A percentile compares a stretch with the other conserved stretches of the same genome.
phyloP scores from a whole-genome alignment of 2,888 invertebrate genomes.

The Tiliacea citrago region DNA sequence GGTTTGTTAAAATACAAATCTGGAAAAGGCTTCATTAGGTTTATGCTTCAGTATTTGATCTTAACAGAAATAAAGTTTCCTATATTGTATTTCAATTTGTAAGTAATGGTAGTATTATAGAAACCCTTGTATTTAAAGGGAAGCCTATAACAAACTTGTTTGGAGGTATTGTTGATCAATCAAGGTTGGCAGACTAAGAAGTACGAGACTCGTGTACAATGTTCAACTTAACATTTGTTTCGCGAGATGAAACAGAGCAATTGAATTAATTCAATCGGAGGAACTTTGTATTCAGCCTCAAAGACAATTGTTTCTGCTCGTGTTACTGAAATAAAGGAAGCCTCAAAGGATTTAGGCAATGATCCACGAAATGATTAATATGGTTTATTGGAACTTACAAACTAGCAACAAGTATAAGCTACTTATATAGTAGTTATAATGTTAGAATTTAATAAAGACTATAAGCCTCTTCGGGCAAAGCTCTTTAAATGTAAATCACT shows the following conservation, averaged over 20 bases:
- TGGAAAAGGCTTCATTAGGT: neutral
- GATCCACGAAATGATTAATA: slow-evolving; percentile 78
- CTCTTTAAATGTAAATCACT: slow-evolving; percentile 31
- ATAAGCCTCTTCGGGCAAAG: neutral
- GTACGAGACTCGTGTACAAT: slow-evolving; percentile 75
- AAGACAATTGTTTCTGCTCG: slow-evolving; percentile 86
- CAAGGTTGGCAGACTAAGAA: slow-evolving; percentile 75
- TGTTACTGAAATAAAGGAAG: slow-evolving; percentile 82
- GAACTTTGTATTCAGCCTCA: slow-evolving; percentile 85
- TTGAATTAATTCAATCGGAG: slow-evolving; percentile 89
- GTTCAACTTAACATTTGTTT: slow-evolving; percentile 86
- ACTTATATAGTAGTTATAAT: slow-evolving; percentile 6
- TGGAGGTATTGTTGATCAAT: slow-evolving; percentile 70
- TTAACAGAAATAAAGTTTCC: slow-evolving; percentile 10
- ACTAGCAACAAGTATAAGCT: slow-evolving; percentile 14
- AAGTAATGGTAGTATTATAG: slow-evolving; percentile 22
- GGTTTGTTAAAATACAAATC: neutral
- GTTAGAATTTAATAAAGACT: slow-evolving; percentile 6
- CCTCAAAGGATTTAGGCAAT: slow-evolving; percentile 81
- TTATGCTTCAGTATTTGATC: slow-evolving; percentile 10
- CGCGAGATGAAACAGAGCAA: slow-evolving; percentile 84
- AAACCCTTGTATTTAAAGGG: slow-evolving; percentile 57
- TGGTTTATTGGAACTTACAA: slow-evolving; percentile 48
- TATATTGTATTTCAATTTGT: slow-evolving; percentile 13
- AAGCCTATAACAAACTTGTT: slow-evolving; percentile 67